A percentile compares a stretch with the other conserved stretches of the same genome.
These are phyloP conservation scores for Andricus quercusramuli DNA, from an alignment of 2,888 invertebrate species.

Conservation along the genomic window DNA sequence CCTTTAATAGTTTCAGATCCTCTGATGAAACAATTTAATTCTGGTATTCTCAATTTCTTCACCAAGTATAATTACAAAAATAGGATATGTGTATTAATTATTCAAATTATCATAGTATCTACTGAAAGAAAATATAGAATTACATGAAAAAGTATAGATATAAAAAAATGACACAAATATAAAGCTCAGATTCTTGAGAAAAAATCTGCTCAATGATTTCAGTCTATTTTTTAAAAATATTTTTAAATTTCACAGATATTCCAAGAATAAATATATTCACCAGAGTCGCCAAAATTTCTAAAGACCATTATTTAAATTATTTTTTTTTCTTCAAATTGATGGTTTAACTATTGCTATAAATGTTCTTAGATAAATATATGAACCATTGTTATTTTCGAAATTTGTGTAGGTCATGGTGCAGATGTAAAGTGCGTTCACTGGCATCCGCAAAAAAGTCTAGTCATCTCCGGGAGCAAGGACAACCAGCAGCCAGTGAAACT, in stretches of 20 bases:
- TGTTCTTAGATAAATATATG: not conserved
- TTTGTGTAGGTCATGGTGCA: slow-evolving; percentile 91
- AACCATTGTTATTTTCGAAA: slow-evolving; percentile 41
- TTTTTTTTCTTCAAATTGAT: not conserved
- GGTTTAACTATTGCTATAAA: not conserved
- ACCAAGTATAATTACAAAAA: not conserved
- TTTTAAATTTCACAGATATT: not conserved
- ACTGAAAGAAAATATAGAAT: no score
- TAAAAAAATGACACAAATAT: not conserved
- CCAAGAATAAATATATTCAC: not conserved
- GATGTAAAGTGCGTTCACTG: slow-evolving; percentile 99
- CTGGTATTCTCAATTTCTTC: not conserved
- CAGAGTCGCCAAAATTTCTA: not conserved
- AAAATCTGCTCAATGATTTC: no score
- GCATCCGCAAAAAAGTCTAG: slow-evolving; percentile 98
- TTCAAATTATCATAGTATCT: not conserved
- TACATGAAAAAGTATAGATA: no score
- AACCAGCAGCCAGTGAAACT: slow-evolving; percentile 99
- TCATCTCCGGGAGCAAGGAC: slow-evolving; percentile 99
- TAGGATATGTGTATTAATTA: not conserved
- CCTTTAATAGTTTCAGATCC: not conserved
- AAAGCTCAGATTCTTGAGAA: no score
- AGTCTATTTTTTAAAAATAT: not conserved
- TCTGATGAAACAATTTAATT: not conserved
- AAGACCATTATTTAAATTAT: not conserved